Base-by-base conservation (phyloP, 2,888 invertebrate genomes). In the Blastobasis lacticolella region DNA sequence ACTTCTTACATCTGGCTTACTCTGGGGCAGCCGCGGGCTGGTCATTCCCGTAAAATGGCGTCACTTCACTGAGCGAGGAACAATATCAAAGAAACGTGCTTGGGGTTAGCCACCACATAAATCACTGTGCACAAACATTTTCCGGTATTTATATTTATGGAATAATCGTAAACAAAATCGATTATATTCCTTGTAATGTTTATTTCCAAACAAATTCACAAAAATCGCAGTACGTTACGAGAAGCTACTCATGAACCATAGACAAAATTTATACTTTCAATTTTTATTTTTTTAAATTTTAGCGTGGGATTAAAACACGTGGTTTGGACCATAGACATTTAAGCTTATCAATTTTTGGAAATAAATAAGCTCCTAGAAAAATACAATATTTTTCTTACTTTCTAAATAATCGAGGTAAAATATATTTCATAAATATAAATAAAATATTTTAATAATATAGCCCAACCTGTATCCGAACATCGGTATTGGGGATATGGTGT, bases 11-110 rank as follows among this genome's bases (percentile, higher is more conserved):
- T 86, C 80, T 75, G 84, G 84, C 80, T 81, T 78, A 81, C 69
- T 81, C 71, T 73, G 81, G 82, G 77, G 82, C 88, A 83, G 85
- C 87, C 82, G 83, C 87, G 79, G 84, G 85, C 88, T 87, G 88
- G 80, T 88, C 88, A 88, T 88, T 87, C 88, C 88, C 88, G 88
- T 88, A 88, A 88, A 88, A 88, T 88, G 88, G 88, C 88, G 88
- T 88, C 88, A 88, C 88, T 88, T 78, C 78, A 78, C 81, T 73
- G 76, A 77, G 81, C 76, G 85, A 86, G 78, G 79, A 84, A 82
- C 80, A 75, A 75, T 81, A 83, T 83, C 80, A 83, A 23, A 23
- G 76, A 78, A 75, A 67, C 74, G 73, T 73, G 64, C 67, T 74
- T 67, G 61, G n/a, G 42, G 5, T 9, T 6, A 42, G 3, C 42